Conservation (phyloP, 2,113 vertebrate genomes). For the Prinia subflava region DNA sequence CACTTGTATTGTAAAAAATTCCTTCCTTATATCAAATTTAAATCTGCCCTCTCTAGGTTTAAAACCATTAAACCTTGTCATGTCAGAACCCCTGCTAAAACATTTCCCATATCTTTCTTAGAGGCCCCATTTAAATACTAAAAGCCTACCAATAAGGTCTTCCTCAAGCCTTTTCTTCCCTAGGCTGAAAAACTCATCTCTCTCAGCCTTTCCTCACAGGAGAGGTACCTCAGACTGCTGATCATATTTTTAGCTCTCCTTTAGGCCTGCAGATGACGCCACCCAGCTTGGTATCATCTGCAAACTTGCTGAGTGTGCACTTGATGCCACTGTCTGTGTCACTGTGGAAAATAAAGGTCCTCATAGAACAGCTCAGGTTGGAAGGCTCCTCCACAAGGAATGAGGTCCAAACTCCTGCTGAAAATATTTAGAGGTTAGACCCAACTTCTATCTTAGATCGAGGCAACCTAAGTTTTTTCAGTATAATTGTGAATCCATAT, state of each 20-base stretch:
- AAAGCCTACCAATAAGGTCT: neutral
- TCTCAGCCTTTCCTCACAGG: neutral
- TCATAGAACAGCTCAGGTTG: neutral
- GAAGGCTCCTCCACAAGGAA: neutral
- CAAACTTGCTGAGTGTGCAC: neutral
- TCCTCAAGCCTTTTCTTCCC: neutral
- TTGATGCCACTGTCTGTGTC: neutral
- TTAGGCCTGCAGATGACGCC: neutral
- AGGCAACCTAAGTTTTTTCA: neutral
- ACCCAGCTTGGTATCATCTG: neutral
- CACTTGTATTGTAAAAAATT: neutral
- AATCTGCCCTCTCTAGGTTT: neutral
- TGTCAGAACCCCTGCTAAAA: neutral
- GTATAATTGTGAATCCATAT: neutral
- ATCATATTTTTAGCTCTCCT: neutral
- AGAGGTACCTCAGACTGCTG: neutral
- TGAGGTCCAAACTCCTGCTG: neutral
- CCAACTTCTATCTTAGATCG: neutral
- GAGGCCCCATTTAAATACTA: neutral
- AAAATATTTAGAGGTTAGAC: neutral
- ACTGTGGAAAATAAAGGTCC: neutral
- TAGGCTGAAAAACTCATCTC: neutral
- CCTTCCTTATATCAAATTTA: neutral
- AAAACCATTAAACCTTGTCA: neutral
- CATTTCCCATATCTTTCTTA: neutral